Evolutionary conservation across 2,797 vertebrate genomes (phyloP), one percentile per base, ranked within the genome.

Genomic region (Macropodus opercularis): DNA sequence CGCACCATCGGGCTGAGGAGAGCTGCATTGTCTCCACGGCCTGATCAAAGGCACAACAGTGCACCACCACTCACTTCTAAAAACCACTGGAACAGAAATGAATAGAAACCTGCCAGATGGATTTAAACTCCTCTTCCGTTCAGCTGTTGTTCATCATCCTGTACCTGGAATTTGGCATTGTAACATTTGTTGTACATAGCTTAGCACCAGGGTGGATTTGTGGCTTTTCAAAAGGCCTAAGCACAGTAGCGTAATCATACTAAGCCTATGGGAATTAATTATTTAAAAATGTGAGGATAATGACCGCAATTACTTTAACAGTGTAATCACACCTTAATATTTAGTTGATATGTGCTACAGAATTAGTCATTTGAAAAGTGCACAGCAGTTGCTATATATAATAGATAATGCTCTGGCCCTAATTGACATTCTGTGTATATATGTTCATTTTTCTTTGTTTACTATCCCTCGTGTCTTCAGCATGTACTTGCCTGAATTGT

Each of bases 11-110:
- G 62, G 75, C 61, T 72, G 69, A 75, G 73, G 71, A 75, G 78
- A 81, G 65, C 39, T 24, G 44, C 68, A 88, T 88, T 87, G 86
- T 90, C 87, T 90, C 69, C 82, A 85, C 79, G 83, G 79, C 80
- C 58, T 84, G 87, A 90, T 92, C 86, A 90, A 91, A 90, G 88
- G 70, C 65, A 60, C 32, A 41, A 39, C 73, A 62, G 52, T 39
- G n/a, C 60, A 49, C 65, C 64, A 69, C 51, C 9, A 2, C 63
- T 50, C 52, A 61, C 69, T 39, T 65, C 42, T 62, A 67, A 77
- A n/a, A 83, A 83, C 64, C 75, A 75, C 68, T 51, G 63, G 55
- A 80, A 66, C 50, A 74, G 59, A 75, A 80, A 84, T 80, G 69
- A 88, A 86, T 54, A 74, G 69, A 39, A 77, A 60, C 66, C 55